Evolutionary conservation across 2,888 invertebrate species (phyloP).

Genomic region (Balanococcus diminutus): DNA sequence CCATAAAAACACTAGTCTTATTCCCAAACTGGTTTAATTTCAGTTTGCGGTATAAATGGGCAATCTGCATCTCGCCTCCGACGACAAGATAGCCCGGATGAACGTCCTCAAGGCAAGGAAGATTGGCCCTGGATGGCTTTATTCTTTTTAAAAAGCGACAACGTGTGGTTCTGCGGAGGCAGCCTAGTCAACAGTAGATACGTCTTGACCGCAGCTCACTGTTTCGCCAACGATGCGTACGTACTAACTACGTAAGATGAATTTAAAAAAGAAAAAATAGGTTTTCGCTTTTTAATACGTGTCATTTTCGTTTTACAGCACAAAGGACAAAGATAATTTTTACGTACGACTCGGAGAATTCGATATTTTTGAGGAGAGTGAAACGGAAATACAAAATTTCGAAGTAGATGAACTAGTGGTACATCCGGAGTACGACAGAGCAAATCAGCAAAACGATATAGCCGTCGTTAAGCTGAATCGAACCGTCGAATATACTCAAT

Average conservation of each 20-base stretch:
- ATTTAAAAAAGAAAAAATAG: not conserved
- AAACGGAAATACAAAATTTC: conserved; percentile 75
- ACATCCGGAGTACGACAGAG: conserved; percentile 72
- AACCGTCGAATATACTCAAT: conserved; percentile 74
- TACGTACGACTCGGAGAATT: conserved; percentile 81
- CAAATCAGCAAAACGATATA: conserved; percentile 77
- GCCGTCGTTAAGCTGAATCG: conserved; percentile 73
- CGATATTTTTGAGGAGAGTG: conserved; percentile 71
- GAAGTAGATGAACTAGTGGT: conserved; percentile 70
- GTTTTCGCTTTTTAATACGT: too few species aligned
- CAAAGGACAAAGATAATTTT: conserved; percentile 64
- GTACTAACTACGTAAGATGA: not conserved
- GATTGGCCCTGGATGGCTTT: conserved; percentile 49
- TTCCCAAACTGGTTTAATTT: not conserved
- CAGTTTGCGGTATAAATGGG: conserved; percentile 27
- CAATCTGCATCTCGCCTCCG: not conserved
- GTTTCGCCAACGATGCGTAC: not conserved
- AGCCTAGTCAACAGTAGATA: conserved; percentile 32
- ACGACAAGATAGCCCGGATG: not conserved
- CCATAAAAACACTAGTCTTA: not conserved
- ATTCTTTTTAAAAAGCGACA: not conserved
- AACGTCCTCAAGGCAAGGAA: not conserved
- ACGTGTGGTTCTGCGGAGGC: conserved; percentile 26
- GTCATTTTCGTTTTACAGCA: not conserved
- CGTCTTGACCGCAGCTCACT: conserved; percentile 48